phyloP scores from a whole-genome alignment of 92 coral and sea anemone species.

The Chrysogorgia sp. region DNA sequence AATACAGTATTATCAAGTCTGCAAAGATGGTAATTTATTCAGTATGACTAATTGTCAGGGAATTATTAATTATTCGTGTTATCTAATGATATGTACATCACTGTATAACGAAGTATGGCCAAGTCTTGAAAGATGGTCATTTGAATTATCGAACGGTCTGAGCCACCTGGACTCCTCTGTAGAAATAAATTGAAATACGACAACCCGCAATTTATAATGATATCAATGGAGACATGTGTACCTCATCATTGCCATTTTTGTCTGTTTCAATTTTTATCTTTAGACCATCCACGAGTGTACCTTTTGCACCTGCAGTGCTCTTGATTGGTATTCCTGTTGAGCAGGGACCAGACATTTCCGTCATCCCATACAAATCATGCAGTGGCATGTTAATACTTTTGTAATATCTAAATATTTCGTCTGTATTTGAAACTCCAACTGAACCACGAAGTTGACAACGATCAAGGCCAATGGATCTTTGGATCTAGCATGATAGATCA shows the following conservation, averaged over 20 bases:
- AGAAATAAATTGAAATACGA: too few species aligned
- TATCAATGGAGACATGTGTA: conserved; percentile 2
- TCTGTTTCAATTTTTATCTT: conserved; percentile 74
- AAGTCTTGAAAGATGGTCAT: too few species aligned
- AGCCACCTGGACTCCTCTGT: too few species aligned
- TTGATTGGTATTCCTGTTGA: conserved; percentile 72
- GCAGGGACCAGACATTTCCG: conserved; percentile 83
- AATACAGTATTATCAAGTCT: too few species aligned
- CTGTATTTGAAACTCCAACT: conserved; percentile 91
- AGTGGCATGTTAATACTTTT: conserved; percentile 92
- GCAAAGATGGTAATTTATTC: too few species aligned
- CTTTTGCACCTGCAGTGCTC: conserved; percentile 73
- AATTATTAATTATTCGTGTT: too few species aligned
- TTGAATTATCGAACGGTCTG: too few species aligned
- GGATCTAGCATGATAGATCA: conserved; percentile 51
- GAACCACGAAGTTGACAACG: conserved; percentile 72
- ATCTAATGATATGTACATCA: too few species aligned
- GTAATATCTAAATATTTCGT: conserved; percentile 82
- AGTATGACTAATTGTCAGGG: too few species aligned
- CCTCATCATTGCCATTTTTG: conserved; percentile 94
- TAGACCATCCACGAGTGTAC: conserved; percentile 62
- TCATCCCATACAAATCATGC: conserved; percentile 92
- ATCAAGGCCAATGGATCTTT: conserved; percentile 81
- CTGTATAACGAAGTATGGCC: too few species aligned
- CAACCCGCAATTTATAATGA: not conserved